Evolutionary conservation across 2,113 vertebrate species (phyloP).

Genomic region (Macquaria australasica): DNA sequence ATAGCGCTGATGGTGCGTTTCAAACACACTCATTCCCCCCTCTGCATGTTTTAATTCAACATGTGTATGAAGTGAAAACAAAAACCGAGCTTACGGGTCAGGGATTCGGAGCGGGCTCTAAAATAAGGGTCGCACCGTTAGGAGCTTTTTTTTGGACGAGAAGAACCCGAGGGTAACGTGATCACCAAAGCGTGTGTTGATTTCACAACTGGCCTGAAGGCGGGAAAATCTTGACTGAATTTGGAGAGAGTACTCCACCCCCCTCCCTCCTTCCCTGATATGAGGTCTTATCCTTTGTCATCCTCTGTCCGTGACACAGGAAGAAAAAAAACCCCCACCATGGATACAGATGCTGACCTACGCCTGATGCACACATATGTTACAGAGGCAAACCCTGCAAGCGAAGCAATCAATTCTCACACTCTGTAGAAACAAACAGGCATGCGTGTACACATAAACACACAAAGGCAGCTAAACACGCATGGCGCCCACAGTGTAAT

Average conservation of each 20-base stretch:
- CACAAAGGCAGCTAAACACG: slow-evolving; percentile 35
- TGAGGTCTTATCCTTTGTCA: neutral
- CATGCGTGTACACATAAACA: slow-evolving; percentile 25
- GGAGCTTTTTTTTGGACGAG: slow-evolving; percentile 24
- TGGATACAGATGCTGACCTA: slow-evolving; percentile 29
- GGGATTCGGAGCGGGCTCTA: neutral
- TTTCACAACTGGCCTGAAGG: slow-evolving; percentile 51
- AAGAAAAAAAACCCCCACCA: neutral
- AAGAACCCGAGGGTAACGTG: neutral
- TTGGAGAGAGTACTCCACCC: slow-evolving; percentile 8
- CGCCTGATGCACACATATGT: slow-evolving; percentile 43
- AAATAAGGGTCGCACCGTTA: slow-evolving; percentile 12
- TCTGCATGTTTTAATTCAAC: slow-evolving; percentile 23
- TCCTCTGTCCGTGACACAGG: neutral
- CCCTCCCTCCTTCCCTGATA: neutral
- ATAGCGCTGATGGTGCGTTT: slow-evolving; percentile 47
- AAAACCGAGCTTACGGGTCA: slow-evolving; percentile 30
- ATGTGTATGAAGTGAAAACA: slow-evolving; percentile 41
- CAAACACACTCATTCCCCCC: slow-evolving; percentile 22
- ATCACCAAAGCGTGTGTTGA: slow-evolving; percentile 36
- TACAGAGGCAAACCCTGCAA: slow-evolving; percentile 49
- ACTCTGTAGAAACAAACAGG: slow-evolving; percentile 47
- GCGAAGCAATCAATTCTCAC: slow-evolving; percentile 57
- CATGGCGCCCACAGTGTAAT: slow-evolving; percentile 51
- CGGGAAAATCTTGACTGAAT: slow-evolving; percentile 43